These are phyloP conservation scores for Crambe crambe DNA, from an alignment of 37 sponge, comb jelly and placozoan species.

Conservation along the genomic window DNA sequence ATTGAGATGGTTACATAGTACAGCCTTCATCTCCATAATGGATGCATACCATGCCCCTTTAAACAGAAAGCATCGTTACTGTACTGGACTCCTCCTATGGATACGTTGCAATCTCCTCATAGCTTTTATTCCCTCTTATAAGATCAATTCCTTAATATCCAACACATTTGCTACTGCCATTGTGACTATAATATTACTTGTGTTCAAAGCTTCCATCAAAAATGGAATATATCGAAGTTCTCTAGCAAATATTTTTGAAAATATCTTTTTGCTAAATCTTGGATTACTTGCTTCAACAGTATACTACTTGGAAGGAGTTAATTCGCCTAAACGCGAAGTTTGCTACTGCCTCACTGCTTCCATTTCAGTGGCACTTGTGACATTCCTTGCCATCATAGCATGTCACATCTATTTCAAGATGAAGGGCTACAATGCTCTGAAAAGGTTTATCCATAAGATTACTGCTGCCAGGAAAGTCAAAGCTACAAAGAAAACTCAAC, in stretches of 20 bases:
- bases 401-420: not conserved
- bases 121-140: not conserved
- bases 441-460: too few species aligned
- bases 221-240: not conserved
- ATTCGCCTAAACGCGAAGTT: too few species aligned
- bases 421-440: not conserved
- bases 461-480: too few species aligned
- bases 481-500: too few species aligned
- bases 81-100: not conserved
- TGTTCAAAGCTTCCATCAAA: too few species aligned
- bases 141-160: too few species aligned
- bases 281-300: not conserved
- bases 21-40: not conserved
- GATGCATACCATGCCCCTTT: slow-evolving; percentile 8
- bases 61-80: not conserved
- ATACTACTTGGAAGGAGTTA: not conserved
- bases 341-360: not conserved
- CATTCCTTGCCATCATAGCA: not conserved
- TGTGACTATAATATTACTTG: too few species aligned
- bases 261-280: not conserved
- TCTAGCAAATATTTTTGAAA: not conserved
- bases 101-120: not conserved
- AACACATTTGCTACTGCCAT: too few species aligned
- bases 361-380: not conserved
- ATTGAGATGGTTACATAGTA: not conserved